phyloP scores from a whole-genome alignment of 2,113 vertebrate species.

The Engystomops pustulosus region DNA sequence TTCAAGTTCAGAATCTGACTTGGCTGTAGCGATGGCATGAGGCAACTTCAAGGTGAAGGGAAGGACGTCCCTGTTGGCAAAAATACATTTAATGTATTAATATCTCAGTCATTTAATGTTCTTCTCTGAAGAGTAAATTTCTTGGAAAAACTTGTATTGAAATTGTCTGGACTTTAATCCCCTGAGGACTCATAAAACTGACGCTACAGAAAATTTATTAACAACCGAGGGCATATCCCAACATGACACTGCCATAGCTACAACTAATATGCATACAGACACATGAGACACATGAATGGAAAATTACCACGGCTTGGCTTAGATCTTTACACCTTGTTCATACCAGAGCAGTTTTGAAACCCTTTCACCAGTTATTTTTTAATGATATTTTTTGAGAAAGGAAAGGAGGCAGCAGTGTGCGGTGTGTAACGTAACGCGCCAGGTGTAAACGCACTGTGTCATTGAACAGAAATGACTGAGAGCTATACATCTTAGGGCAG shows the following conservation, averaged over 20 bases:
- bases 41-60: constrained; percentile 91
- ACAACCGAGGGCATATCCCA: not conserved
- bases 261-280: not conserved
- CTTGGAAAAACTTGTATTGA: not conserved
- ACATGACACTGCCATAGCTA: not conserved
- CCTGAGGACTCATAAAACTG: not conserved
- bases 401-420: no score
- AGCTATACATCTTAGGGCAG: no score
- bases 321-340: not conserved
- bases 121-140: not conserved
- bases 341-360: not conserved
- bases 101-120: not conserved
- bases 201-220: not conserved
- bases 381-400: no score
- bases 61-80: constrained; percentile 83
- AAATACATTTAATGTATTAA: constrained; percentile 43
- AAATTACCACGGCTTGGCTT: no score
- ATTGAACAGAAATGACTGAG: no score
- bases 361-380: no score
- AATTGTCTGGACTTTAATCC: not conserved
- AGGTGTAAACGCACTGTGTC: no score
- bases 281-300: not conserved
- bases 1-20: constrained; percentile 89
- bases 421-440: no score
- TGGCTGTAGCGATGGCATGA: constrained; percentile 83